Conservation (phyloP, 2,888 invertebrate species). For the Iselma pallidipennis region DNA sequence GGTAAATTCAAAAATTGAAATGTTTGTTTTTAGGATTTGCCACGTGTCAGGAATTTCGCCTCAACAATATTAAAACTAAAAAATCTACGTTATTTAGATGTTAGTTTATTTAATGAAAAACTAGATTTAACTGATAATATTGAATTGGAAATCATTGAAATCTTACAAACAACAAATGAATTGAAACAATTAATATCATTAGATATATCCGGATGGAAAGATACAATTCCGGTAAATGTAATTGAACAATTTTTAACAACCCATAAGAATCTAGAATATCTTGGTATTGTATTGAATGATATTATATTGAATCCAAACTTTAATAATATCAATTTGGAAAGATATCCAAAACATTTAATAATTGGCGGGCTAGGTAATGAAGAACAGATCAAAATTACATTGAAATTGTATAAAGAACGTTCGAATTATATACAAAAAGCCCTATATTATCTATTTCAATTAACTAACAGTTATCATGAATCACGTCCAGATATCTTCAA, state of each 20-base stretch:
- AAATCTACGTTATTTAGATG: conserved; percentile 47
- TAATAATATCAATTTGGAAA: conserved; percentile 33
- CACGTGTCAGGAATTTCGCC: conserved; percentile 33
- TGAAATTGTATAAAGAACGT: conserved; percentile 62
- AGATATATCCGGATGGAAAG: conserved; percentile 64
- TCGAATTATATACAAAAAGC: conserved; percentile 68
- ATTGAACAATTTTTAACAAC: conserved; percentile 41
- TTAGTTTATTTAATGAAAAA: conserved; percentile 48
- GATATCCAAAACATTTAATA: conserved; percentile 37
- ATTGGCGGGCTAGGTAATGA: conserved; percentile 49
- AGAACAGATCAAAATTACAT: conserved; percentile 55
- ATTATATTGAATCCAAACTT: conserved; percentile 46
- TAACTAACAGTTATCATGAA: conserved; percentile 55
- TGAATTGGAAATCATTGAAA: conserved; percentile 39
- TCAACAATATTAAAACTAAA: conserved; percentile 40
- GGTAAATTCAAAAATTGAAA: neutral
- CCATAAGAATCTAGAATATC: conserved; percentile 47
- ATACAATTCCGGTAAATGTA: conserved; percentile 33
- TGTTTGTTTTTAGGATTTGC: conserved; percentile 38
- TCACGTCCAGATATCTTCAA: conserved; percentile 67
- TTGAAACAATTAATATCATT: conserved; percentile 56
- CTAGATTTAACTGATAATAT: conserved; percentile 39
- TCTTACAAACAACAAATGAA: neutral
- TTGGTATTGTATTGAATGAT: conserved; percentile 50
- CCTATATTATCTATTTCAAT: conserved; percentile 65